Conservation (phyloP, 2,113 vertebrate genomes). For the Cephalophus harveyi region DNA sequence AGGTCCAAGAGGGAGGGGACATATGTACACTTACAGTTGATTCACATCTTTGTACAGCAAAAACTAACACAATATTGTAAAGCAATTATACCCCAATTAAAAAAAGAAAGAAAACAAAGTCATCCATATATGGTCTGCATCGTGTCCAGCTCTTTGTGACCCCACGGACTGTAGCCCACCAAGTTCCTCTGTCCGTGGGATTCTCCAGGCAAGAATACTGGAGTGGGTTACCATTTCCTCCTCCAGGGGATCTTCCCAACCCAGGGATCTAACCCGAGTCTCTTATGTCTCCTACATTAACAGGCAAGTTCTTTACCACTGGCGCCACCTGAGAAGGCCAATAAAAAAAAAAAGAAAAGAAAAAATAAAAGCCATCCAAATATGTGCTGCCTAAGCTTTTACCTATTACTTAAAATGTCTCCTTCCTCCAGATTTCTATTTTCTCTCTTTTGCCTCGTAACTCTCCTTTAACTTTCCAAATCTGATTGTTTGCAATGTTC, state of each 20-base stretch:
- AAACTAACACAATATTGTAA: not conserved
- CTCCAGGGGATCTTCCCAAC: not conserved
- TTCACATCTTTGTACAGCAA: not conserved
- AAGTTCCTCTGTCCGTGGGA: not conserved
- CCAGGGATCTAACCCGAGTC: not conserved
- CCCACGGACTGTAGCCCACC: not conserved
- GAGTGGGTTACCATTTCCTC: not conserved
- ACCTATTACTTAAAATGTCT: not conserved
- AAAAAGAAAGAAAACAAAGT: not conserved
- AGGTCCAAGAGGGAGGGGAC: not conserved
- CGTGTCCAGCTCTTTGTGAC: not conserved
- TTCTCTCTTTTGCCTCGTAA: not conserved
- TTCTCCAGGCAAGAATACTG: not conserved
- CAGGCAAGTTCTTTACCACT: not conserved
- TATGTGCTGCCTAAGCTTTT: rapidly evolving
- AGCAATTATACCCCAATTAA: not conserved
- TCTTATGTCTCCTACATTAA: not conserved
- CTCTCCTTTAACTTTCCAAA: constrained; percentile 40
- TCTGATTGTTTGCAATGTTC: constrained; percentile 46
- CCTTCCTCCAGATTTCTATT: not conserved
- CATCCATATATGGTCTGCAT: not conserved
- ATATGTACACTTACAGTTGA: not conserved
- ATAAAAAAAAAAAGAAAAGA: not conserved
- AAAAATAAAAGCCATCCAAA: not conserved
- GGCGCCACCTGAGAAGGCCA: not conserved